Evolutionary conservation across 2,888 invertebrate species (phyloP), one percentile per base, ranked within the genome.

Genomic region (Hemistola chrysoprasaria): DNA sequence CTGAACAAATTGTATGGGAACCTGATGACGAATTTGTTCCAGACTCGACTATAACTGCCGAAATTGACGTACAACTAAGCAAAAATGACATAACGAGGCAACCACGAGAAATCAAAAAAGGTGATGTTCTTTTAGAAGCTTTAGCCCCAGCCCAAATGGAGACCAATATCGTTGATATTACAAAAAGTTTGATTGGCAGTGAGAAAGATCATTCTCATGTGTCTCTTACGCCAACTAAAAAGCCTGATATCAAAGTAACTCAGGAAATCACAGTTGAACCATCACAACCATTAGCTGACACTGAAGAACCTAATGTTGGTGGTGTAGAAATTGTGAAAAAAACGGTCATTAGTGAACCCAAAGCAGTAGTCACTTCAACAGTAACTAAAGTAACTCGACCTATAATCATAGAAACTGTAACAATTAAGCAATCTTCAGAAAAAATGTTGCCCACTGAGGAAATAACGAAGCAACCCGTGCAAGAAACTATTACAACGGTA

Each of bases 1-100:
- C 93, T 0, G 95, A 95, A 75, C 94, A 95, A 77, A 78, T 95
- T 5, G 88, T 95, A 22, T 95, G 95, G 71, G 95, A 95, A 66
- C 94, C 95, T 0, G 74, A 69, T 67, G 93, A 93, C 42, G 71
- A 73, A 42, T 76, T 55, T 39, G 25, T 72, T 23, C 72, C 80
- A 8, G 68, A 74, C 8, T 62, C 76, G 1, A 77, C 74, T 22
- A 51, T 79, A 0, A 71, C 67, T 21, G 66, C 79, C 38, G 68
- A 75, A 32, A 72, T 79, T 28, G 62, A 74, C 39, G 56, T 80
- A 0, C 67, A 71, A 33, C 53, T 81, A 22, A 50, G 43, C 8
- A 52, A 61, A 42, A 47, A 46, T 27, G 53, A 41, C 11, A 8
- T 26, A 6, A 20, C 44, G 3, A 16, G n/a, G n/a, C n/a, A 16